phyloP scores from a whole-genome alignment of 2,888 invertebrate species.

The Macaria notata region DNA sequence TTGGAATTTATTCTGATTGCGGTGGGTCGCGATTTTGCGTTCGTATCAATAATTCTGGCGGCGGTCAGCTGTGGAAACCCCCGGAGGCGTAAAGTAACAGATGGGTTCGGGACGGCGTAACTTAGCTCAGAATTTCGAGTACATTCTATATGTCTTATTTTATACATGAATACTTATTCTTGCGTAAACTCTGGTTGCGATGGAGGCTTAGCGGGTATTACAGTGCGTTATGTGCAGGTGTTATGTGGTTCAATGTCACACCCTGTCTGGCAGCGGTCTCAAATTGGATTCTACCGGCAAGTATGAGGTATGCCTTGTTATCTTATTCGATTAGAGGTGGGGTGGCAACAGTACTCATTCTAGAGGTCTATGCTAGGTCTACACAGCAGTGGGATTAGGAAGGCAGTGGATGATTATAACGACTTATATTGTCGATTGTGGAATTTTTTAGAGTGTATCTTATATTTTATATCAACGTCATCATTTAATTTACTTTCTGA shows the following conservation, averaged over 20 bases:
- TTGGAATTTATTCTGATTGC: constrained; percentile 4
- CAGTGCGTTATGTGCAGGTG: constrained; percentile 42
- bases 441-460: too few relatives aligned
- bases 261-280: constrained; percentile 45
- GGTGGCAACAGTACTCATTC: too few relatives aligned
- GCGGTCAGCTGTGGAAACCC: constrained; percentile 7
- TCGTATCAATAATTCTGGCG: constrained; percentile 6
- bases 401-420: too few relatives aligned
- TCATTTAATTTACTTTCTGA: too few relatives aligned
- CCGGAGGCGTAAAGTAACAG: constrained; percentile 7
- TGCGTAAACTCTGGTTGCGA: constrained; percentile 18
- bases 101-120: constrained; percentile 10
- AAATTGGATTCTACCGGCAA: constrained; percentile 71
- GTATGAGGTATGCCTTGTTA: constrained; percentile 60
- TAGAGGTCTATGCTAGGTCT: too few relatives aligned
- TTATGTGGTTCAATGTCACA: constrained; percentile 44
- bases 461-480: too few relatives aligned
- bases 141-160: neutral
- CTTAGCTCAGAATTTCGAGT: neutral
- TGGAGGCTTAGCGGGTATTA: constrained; percentile 33
- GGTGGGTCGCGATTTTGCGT: neutral
- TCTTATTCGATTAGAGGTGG: constrained; percentile 10
- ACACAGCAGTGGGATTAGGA: too few relatives aligned
- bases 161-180: constrained; percentile 5
- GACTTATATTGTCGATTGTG: too few relatives aligned